phyloP scores from a whole-genome alignment of 2,113 vertebrate species.

The Choloepus hoffmanni region DNA sequence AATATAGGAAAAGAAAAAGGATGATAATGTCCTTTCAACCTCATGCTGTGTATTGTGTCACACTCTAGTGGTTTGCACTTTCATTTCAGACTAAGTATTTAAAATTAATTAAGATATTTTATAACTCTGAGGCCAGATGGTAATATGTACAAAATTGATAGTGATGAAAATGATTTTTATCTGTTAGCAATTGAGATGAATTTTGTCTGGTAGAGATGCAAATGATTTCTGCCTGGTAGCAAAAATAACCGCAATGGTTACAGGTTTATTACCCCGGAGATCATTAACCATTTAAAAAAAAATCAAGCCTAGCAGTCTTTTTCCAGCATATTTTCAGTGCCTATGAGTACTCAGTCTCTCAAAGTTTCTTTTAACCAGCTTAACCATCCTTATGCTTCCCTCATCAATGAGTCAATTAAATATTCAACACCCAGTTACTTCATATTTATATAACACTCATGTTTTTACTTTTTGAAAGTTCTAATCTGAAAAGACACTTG shows the following conservation, averaged over 20 bases:
- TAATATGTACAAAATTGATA: neutral
- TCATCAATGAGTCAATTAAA: neutral
- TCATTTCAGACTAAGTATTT: neutral
- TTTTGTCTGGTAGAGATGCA: neutral
- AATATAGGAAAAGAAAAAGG: neutral
- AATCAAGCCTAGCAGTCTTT: neutral
- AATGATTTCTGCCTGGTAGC: neutral
- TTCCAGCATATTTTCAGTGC: neutral
- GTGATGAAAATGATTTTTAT: neutral
- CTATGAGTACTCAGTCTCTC: neutral
- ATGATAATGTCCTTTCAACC: neutral
- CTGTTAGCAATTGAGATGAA: neutral
- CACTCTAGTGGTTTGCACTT: neutral
- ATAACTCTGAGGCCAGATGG: neutral
- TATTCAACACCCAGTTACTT: neutral
- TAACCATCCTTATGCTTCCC: neutral
- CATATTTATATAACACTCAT: neutral
- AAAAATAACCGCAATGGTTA: neutral
- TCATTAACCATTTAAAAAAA: neutral
- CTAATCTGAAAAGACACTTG: neutral
- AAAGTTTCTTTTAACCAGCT: neutral
- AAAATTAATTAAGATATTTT: neutral
- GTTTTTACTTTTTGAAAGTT: neutral
- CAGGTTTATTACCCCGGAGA: neutral
- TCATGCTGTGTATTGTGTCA: neutral